phyloP scores from a whole-genome alignment of 2,888 invertebrate species.

The Mermis nigrescens region DNA sequence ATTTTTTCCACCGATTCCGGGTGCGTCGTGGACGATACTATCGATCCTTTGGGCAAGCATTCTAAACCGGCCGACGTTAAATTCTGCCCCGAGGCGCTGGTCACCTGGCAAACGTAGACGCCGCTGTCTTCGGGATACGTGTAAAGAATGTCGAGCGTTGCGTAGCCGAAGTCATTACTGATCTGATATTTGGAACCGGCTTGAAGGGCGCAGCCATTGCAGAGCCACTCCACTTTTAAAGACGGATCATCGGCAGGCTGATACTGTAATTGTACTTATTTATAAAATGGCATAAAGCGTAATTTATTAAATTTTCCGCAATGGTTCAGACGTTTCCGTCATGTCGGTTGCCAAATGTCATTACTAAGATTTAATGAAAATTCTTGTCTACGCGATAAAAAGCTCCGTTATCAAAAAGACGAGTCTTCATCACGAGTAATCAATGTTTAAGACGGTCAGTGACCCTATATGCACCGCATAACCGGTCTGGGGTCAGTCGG shows the following conservation, averaged over 20 bases:
- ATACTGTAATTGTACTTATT: no score
- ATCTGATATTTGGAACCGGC: constrained; percentile 41
- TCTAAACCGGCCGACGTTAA: constrained; percentile 70
- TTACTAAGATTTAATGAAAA: no score
- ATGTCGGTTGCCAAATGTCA: no score
- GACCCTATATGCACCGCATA: no score
- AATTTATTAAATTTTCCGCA: no score
- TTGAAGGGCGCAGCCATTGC: constrained; percentile 27
- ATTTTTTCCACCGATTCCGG: constrained; percentile 2
- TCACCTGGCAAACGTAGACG: constrained; percentile 77
- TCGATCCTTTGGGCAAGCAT: constrained; percentile 10
- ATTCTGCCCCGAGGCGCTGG: constrained; percentile 77
- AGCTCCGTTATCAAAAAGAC: no score
- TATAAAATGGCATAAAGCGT: no score
- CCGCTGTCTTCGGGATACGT: constrained; percentile 74
- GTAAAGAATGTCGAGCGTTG: constrained; percentile 65
- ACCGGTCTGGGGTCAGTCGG: no score
- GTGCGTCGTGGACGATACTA: constrained; percentile 9
- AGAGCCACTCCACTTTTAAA: constrained; percentile 45
- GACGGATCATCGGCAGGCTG: constrained; percentile 79
- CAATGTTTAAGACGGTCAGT: no score
- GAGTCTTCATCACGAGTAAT: no score
- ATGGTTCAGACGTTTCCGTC: no score
- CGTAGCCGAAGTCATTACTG: constrained; percentile 88
- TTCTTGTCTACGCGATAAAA: no score